These are phyloP conservation scores for Rhynchopsitta pachyrhyncha DNA, from an alignment of 2,113 vertebrate species.

Conservation along the genomic window DNA sequence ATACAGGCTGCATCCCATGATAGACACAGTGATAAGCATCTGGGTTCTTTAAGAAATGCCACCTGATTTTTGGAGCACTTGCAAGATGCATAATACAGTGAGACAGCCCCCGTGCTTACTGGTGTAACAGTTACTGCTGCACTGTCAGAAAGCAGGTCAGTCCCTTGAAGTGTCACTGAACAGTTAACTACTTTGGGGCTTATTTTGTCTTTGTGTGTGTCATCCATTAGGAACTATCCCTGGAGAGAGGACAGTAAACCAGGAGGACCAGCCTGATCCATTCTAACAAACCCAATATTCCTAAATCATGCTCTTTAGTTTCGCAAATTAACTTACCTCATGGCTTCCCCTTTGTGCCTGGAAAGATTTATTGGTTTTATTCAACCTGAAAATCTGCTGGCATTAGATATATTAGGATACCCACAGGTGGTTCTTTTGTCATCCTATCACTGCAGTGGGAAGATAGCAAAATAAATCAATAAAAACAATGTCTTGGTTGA, in stretches of 20 bases:
- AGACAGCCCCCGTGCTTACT: neutral
- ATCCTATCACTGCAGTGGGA: slow-evolving; percentile 53
- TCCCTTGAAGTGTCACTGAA: neutral
- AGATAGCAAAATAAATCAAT: slow-evolving; percentile 71
- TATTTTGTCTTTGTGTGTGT: neutral
- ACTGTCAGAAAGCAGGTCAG: neutral
- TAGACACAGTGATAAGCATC: neutral
- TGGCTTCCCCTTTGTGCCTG: slow-evolving; percentile 15
- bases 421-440: slow-evolving; percentile 65
- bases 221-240: neutral
- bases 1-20: neutral
- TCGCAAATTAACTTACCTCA: slow-evolving; percentile 49
- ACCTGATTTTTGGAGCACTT: neutral
- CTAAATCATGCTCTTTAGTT: slow-evolving; percentile 49
- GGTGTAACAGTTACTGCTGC: neutral
- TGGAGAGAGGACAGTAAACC: neutral
- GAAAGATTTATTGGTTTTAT: slow-evolving; percentile 65
- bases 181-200: neutral
- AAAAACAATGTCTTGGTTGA: slow-evolving; percentile 52
- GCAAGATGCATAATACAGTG: neutral
- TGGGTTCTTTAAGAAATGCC: neutral
- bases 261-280: neutral
- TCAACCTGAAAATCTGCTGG: slow-evolving; percentile 62
- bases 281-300: slow-evolving; percentile 50
- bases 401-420: slow-evolving; percentile 67